Percentiles rank a stretch among this genome's conserved stretches.
Evolutionary conservation across 1,140 invertebrate species (phyloP).

Genomic region (Drosophila leontia): DNA sequence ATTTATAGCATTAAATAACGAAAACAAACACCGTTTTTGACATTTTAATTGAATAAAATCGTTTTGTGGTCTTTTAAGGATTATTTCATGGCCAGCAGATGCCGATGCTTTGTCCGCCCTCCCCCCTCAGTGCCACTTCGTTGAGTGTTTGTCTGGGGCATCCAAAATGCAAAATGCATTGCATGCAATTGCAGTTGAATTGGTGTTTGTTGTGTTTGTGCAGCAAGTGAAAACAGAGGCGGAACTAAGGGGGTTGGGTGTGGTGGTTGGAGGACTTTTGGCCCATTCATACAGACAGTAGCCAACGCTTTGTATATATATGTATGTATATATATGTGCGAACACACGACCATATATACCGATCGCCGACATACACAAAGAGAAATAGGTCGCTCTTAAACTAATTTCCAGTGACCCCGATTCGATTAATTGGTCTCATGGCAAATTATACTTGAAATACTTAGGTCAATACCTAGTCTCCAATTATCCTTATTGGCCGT

Average conservation of each 20-base stretch:
- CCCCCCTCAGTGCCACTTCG: slow-evolving; percentile 5
- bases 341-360: neutral
- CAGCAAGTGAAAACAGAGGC: slow-evolving; percentile 54
- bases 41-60: slow-evolving; percentile 84
- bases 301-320: slow-evolving; percentile 18
- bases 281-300: slow-evolving; percentile 16
- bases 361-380: slow-evolving; percentile 31
- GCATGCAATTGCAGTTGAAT: slow-evolving; percentile 60
- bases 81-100: slow-evolving; percentile 77
- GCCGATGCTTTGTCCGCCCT: slow-evolving; percentile 1
- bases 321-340: neutral
- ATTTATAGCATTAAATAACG: slow-evolving; percentile 80
- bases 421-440: slow-evolving; percentile 22
- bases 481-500: slow-evolving; percentile 13
- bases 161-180: slow-evolving; percentile 61
- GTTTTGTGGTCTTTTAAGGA: slow-evolving; percentile 82
- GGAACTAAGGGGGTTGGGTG: too few species aligned
- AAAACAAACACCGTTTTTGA: slow-evolving; percentile 81
- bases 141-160: slow-evolving; percentile 58
- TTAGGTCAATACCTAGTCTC: neutral
- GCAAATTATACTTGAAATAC: slow-evolving; percentile 23
- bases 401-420: slow-evolving; percentile 24
- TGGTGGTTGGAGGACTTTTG: neutral
- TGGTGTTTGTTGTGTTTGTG: slow-evolving; percentile 63
- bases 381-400: slow-evolving; percentile 31